A percentile compares a stretch with the other conserved stretches of the same genome.
phyloP scores from a whole-genome alignment of 2,888 invertebrate species.

The Lamellibrachia satsuma region DNA sequence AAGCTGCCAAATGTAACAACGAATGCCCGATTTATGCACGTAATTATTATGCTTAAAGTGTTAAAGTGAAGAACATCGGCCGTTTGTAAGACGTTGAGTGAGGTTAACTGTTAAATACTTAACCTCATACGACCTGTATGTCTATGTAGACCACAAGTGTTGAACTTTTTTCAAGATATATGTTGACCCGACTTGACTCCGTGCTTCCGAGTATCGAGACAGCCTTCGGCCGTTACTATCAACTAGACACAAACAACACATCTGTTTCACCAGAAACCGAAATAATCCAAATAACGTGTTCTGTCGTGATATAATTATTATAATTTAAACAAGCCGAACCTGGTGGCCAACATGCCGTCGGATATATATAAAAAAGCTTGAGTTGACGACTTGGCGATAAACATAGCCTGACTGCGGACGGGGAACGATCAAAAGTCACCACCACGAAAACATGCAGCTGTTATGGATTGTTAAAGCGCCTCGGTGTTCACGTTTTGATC shows the following conservation, averaged over 20 bases:
- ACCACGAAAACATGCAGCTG: no score
- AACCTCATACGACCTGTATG: neutral
- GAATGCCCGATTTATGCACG: neutral
- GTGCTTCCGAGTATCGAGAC: neutral
- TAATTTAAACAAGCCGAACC: neutral
- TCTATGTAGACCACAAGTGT: neutral
- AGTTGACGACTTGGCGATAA: neutral
- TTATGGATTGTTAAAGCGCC: neutral
- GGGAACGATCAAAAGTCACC: neutral
- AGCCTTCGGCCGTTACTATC: neutral
- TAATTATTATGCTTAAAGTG: no score
- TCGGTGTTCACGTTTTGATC: neutral
- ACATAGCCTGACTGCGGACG: neutral
- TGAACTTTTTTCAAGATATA: neutral
- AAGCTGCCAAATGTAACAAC: neutral
- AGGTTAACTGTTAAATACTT: neutral
- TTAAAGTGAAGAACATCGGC: neutral
- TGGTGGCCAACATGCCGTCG: neutral
- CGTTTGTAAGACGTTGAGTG: neutral
- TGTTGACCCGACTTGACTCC: neutral
- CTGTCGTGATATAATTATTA: neutral
- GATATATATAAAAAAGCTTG: neutral
- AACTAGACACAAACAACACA: neutral
- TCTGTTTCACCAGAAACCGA: neutral
- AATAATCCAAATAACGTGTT: neutral